Conservation (phyloP, 1,140 invertebrate species). For the Drosophila willistoni region DNA sequence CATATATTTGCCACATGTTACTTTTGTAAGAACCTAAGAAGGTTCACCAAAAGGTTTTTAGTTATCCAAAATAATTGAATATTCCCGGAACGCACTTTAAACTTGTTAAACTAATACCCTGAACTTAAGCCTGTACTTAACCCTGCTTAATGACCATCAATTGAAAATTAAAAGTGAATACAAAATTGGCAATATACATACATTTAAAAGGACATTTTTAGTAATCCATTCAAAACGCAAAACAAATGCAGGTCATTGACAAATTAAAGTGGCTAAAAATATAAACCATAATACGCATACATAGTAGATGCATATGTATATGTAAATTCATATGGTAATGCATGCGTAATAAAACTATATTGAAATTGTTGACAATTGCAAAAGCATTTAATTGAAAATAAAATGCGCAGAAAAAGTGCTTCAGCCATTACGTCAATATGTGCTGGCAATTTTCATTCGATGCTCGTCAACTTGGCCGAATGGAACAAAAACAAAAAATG, state of each 20-base stretch:
- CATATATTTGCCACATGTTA: too few relatives aligned
- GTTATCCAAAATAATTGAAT: too few relatives aligned
- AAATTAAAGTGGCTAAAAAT: conserved; percentile 40
- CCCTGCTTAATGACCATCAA: not conserved
- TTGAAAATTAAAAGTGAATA: conserved; percentile 15
- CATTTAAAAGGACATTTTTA: not conserved
- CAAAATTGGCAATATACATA: conserved; percentile 20
- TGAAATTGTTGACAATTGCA: conserved; percentile 45
- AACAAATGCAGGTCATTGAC: conserved; percentile 21
- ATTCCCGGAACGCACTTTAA: too few relatives aligned
- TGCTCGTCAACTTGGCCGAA: conserved; percentile 31
- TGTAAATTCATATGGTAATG: not conserved
- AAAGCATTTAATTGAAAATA: conserved; percentile 27
- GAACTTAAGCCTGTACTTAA: not conserved
- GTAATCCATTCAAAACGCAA: conserved; percentile 16
- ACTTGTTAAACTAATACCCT: not conserved
- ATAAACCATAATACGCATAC: conserved; percentile 14
- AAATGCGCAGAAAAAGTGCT: conserved; percentile 9
- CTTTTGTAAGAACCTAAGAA: too few relatives aligned
- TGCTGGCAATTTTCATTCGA: conserved; percentile 43
- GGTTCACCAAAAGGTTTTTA: too few relatives aligned
- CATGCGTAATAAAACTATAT: conserved; percentile 24
- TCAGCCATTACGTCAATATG: conserved; percentile 40
- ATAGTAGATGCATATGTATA: not conserved
- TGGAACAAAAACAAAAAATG: too few relatives aligned